Conservation (phyloP, 2,113 vertebrate species). For the Proterorhinus semilunaris region DNA sequence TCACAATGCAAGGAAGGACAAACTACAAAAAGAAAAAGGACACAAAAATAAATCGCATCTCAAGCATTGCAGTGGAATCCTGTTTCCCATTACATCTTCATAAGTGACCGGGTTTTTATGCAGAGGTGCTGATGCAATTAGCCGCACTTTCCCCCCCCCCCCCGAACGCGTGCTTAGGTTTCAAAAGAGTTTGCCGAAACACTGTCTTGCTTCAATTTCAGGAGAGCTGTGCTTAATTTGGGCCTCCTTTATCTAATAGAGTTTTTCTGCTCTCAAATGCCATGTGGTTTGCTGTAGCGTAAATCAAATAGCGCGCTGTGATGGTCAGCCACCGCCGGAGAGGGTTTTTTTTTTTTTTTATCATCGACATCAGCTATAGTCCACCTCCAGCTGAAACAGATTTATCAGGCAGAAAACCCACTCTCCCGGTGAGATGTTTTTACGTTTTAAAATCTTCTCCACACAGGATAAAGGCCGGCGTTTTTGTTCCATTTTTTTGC, state of each 20-base stretch:
- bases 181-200: constrained; percentile 66
- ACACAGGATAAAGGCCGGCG: neutral
- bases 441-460: constrained; percentile 10
- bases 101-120: constrained; percentile 64
- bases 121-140: constrained; percentile 74
- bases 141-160: no score
- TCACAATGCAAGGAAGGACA: constrained; percentile 31
- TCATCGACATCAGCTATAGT: constrained; percentile 23
- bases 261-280: constrained; percentile 53
- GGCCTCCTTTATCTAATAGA: constrained; percentile 65
- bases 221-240: constrained; percentile 65
- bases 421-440: constrained; percentile 11
- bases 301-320: constrained; percentile 56
- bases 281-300: constrained; percentile 59
- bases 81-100: constrained; percentile 70
- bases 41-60: constrained; percentile 38
- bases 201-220: constrained; percentile 64
- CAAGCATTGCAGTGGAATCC: constrained; percentile 50
- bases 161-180: constrained; percentile 62
- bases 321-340: constrained; percentile 32
- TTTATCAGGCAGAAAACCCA: constrained; percentile 28
- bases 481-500: constrained; percentile 21
- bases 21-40: constrained; percentile 40
- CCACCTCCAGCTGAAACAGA: constrained; percentile 42
- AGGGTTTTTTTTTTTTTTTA: constrained; percentile 41